Base-by-base conservation (phyloP, 1,140 invertebrate species). In the Drosophila tristis region DNA sequence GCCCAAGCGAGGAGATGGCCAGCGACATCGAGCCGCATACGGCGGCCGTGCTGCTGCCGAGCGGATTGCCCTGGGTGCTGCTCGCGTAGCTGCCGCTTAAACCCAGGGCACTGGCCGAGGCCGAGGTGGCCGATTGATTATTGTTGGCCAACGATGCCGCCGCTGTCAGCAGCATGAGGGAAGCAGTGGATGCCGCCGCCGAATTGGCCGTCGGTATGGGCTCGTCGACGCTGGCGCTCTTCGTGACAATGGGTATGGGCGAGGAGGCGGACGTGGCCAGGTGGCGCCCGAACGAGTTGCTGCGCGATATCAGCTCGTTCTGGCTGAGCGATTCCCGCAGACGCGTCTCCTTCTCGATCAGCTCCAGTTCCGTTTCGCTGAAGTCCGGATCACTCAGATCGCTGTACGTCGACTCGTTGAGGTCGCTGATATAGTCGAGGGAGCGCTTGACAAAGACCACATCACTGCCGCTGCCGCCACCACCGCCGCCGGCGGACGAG, bases 331-430 rank as follows among this genome's bases (percentile, higher is more conserved):
- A 91, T 70, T 91, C 90, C 7, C 90, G 77, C 57, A 91, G 26
- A 2, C 91, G 74, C 4, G 82, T 92, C 76, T 91, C 91, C 78
- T 93, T 93, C 78, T 94, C 94, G 35, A 94, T 93, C 2, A 93
- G 92, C 79, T 94, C 94, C 76, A 94, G 57, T 68, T 94, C 94
- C 3, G 93, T 93, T 86, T 94, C 94, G 70, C 93, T 94, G 49
- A 93, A 91, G 78, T 94, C 94, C 68, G 94, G 92, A 92, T 94
- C 94, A 74, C 94, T 94, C 65, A 94, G 92, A 74, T 94, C 94
- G 74, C 94, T 94, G 87, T 94, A 94, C n/a, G 94, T 93, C 0
- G 93, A 93, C 90, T 94, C 93, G 78, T 93, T 94, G 62, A 94
- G 92, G 81, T 94, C 94, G 82, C 92, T 94, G 66, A 94, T 92